phyloP scores from a whole-genome alignment of 2,888 invertebrate genomes.

The Sialis fuliginosa region DNA sequence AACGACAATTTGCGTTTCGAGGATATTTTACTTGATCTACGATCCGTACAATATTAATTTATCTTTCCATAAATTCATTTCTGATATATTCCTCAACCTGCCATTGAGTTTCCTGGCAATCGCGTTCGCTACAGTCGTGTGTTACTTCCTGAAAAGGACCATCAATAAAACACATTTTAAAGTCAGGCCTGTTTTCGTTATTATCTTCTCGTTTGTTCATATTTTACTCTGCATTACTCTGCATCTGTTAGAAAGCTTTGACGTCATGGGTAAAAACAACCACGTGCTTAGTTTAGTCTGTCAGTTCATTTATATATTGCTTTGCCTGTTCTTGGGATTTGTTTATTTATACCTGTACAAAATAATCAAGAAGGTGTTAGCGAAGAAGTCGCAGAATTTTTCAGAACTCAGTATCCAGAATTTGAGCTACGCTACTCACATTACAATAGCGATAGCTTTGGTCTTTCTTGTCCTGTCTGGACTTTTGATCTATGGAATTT shows the following conservation, averaged over 20 bases:
- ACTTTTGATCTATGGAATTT: slow-evolving; percentile 67
- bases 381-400: slow-evolving; percentile 61
- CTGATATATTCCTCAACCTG: slow-evolving; percentile 66
- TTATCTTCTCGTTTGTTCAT: slow-evolving; percentile 61
- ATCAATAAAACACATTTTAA: slow-evolving; percentile 39
- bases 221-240: slow-evolving; percentile 64
- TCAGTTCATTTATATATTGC: slow-evolving; percentile 70
- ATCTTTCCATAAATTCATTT: slow-evolving; percentile 57
- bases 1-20: slow-evolving; percentile 61
- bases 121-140: slow-evolving; percentile 74
- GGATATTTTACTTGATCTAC: slow-evolving; percentile 76
- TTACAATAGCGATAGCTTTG: slow-evolving; percentile 73
- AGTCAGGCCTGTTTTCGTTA: slow-evolving; percentile 61
- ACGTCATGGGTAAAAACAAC: slow-evolving; percentile 21
- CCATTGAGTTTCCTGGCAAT: slow-evolving; percentile 76
- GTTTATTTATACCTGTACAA: slow-evolving; percentile 74
- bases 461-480: slow-evolving; percentile 68
- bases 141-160: slow-evolving; percentile 70
- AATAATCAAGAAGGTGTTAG: slow-evolving; percentile 52
- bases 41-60: slow-evolving; percentile 82
- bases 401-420: slow-evolving; percentile 59
- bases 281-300: slow-evolving; percentile 52
- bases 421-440: slow-evolving; percentile 73
- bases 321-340: slow-evolving; percentile 66
- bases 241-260: slow-evolving; percentile 52